Evolutionary conservation across 2,888 invertebrate species (phyloP), one percentile per base, ranked within the genome.

Genomic region (Lepetodrilus schrolli): DNA sequence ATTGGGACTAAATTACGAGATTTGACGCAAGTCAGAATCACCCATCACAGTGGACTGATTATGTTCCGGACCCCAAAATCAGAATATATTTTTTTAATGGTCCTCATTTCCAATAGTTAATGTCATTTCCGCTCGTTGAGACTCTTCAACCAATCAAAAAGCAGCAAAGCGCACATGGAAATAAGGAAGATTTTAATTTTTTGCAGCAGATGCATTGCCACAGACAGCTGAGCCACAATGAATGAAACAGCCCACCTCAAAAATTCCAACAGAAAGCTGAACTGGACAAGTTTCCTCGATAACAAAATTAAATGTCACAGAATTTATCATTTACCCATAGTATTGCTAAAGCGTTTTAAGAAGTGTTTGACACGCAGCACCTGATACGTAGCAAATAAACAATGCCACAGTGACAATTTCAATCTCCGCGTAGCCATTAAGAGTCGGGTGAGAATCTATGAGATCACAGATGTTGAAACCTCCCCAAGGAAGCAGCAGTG

Each of bases 321-420:
- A 58, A 58, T 68, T 68, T 68, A 68, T 68, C 47, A 68, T 68
- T 68, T 68, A 68, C 30, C 13, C 43, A 20, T 26, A 2, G 23
- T 5, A 38, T 37, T 38, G 21, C 38, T 68, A 47, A 68, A 47
- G 34, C 23, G 21, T 21, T 38, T 66, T 20, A 38, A 43, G 30
- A 26, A 68, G 26, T 47, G 23, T 47, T 37, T 68, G 10, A 47
- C 47, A n/a, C 26, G n/a, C 17, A 26, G 43, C 68, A 68, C 68
- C 68, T 68, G 68, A 30, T 30, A 68, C 26, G 34, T n/a, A 10
- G 43, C 38, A 68, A 68, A 68, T 47, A 68, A 68, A 68, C 47
- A 68, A 47, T 68, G 43, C 47, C 47, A 17, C 26, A 68, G 68
- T 30, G 47, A 17, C 47, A 17, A 38, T 10, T 30, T 68, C 43